Percentiles rank a stretch among this genome's conserved stretches.
phyloP scores from a whole-genome alignment of 92 coral and sea anemone genomes.

The Umimayanthus chanpuru region DNA sequence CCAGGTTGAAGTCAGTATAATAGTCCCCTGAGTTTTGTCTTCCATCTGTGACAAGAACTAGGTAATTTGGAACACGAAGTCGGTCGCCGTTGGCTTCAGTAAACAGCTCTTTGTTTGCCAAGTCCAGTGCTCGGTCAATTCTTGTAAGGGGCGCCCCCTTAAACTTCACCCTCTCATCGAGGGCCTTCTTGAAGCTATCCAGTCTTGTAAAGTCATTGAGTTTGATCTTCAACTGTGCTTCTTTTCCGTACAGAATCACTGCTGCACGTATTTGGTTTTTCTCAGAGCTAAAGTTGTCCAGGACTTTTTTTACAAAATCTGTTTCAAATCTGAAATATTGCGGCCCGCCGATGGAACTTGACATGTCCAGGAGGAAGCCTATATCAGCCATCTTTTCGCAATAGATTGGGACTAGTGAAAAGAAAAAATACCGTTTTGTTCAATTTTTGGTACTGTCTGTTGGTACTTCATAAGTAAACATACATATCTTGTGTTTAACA shows the following conservation, averaged over 20 bases:
- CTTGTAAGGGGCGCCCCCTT: constrained; percentile 15
- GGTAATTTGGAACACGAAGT: constrained; percentile 16
- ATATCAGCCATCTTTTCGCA: constrained; percentile 41
- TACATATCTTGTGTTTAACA: too few species aligned
- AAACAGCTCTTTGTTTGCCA: constrained; percentile 17
- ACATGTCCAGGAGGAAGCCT: constrained; percentile 38
- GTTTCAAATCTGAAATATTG: not conserved
- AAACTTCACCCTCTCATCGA: constrained; percentile 18
- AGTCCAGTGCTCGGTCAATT: constrained; percentile 5
- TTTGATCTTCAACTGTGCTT: constrained; percentile 24
- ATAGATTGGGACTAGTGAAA: constrained; percentile 7
- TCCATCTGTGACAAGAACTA: constrained; percentile 42
- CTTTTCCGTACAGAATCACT: constrained; percentile 14
- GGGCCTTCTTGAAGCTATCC: constrained; percentile 14
- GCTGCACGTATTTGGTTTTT: constrained; percentile 34
- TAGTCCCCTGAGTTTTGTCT: constrained; percentile 34
- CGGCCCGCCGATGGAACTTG: constrained; percentile 33
- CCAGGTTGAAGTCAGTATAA: not conserved
- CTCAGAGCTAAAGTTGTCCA: constrained; percentile 18
- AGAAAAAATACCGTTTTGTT: not conserved
- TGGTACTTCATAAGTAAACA: too few species aligned
- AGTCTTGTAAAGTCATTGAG: not conserved
- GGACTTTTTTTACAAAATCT: constrained; percentile 23
- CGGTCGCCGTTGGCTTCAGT: constrained; percentile 34
- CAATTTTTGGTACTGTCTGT: not conserved